Base-by-base conservation (phyloP, 1,140 invertebrate species). In the Scylla paramamosain region DNA sequence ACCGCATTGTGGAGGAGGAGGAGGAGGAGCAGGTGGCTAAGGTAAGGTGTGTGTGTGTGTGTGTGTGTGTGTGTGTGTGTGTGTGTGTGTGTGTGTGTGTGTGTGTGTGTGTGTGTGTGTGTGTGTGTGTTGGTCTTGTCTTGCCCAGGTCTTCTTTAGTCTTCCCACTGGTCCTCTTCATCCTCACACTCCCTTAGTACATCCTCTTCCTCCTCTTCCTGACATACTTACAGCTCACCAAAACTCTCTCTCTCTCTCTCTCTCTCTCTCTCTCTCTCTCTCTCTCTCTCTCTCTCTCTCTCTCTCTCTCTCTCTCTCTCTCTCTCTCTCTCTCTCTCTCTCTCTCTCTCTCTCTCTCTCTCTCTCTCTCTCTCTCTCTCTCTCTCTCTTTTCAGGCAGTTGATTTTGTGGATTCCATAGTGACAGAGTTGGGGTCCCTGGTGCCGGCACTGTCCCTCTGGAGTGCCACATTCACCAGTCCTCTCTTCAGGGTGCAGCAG, bases 341-440 rank as follows among this genome's bases (percentile, higher is more conserved):
- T 86, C 10, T 32, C 83, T 10, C 31, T 86, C 31, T 12, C 28
- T 28, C 77, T 25, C 20, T 20, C 20, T 20, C 20, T 82, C 20
- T 28, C 10, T 77, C 59, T 77, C 10, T 77, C 10, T 77, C 25
- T 77, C 59, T 86, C 10, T 32, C 83, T 10, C 31, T 86, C 31
- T 12, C 28, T 28, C 77, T 25, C 20, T 20, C 20, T 20, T 4
- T 82, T 28, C 52, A 91, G 90, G 90, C 67, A 16, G n/a, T 91
- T 10, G 67, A 77, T n/a, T 91, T 91, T 32, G 90, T 91, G 59
- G 67, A 91, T 14, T n/a, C 25, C 12, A 2, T 91, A 29, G 90
- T 29, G 4, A 7, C 25, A 67, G 90, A 77, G 10, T n/a, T 32
- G 90, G 59, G 52, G 0, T 28, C 31, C 14, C 20, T 91, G 20